A percentile compares a stretch with the other conserved stretches of the same genome.
phyloP scores from a whole-genome alignment of 23 tunicate species.

The Trididemnum nubilum region DNA sequence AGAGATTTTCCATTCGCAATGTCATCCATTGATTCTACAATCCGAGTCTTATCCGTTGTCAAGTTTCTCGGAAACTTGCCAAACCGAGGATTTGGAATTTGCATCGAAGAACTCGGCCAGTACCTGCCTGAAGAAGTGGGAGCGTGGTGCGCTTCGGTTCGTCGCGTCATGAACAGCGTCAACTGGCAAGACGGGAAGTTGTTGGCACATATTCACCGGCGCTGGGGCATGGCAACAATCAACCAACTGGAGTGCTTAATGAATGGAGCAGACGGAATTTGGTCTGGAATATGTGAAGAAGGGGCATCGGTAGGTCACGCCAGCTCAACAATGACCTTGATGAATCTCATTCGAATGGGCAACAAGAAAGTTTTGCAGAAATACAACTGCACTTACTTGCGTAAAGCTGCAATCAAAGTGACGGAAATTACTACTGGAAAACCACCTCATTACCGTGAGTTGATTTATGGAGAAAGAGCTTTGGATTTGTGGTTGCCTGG shows the following conservation, averaged over 20 bases:
- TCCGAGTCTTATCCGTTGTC: conserved; percentile 3
- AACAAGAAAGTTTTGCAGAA: conserved; percentile 27
- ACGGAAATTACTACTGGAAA: conserved; percentile 34
- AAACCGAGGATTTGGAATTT: conserved; percentile 33
- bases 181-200: conserved; percentile 34
- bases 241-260: conserved; percentile 38
- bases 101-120: conserved; percentile 37
- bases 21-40: conserved; percentile 11
- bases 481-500: conserved; percentile 40
- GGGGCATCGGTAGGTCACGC: conserved; percentile 42
- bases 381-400: conserved; percentile 26
- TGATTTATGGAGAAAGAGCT: conserved; percentile 42
- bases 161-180: conserved; percentile 15
- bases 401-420: conserved; percentile 33
- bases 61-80: conserved; percentile 28
- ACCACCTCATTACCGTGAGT: conserved; percentile 32
- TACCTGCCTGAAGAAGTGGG: conserved; percentile 36
- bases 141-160: conserved; percentile 35
- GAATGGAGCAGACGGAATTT: conserved; percentile 46
- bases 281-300: conserved; percentile 40
- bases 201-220: conserved; percentile 22
- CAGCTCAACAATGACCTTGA: conserved; percentile 31
- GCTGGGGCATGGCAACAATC: conserved; percentile 37
- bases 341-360: conserved; percentile 44
- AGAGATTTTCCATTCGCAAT: conserved; percentile 33